Evolutionary conservation across 2,797 vertebrate genomes (phyloP).

Genomic region (Sebastiscus tertius): DNA sequence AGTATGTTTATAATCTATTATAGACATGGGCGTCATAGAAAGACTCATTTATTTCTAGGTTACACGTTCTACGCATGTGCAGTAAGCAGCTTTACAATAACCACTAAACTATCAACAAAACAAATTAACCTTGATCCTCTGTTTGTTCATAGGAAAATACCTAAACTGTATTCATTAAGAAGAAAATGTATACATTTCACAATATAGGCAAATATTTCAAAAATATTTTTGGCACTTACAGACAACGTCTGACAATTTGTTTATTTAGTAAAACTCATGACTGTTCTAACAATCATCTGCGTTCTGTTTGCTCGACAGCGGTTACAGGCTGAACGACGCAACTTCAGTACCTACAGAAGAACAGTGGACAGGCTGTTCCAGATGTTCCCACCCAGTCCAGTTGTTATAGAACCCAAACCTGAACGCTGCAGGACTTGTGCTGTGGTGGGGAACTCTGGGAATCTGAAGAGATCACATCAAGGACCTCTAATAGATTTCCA

Average conservation of each 20-base stretch:
- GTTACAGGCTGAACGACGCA: background rate
- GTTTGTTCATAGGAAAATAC: no score
- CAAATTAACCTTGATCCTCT: no score
- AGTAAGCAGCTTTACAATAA: background rate
- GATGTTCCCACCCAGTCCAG: background rate
- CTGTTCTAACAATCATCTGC: no score
- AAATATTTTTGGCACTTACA: no score
- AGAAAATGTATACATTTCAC: no score
- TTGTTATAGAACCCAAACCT: background rate
- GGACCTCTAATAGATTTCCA: slow-evolving; percentile 49
- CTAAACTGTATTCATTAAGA: accelerated
- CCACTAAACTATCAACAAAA: background rate
- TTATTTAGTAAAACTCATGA: no score
- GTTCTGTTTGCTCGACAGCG: background rate
- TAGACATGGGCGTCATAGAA: no score
- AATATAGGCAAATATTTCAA: no score
- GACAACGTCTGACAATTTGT: no score
- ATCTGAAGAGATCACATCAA: slow-evolving; percentile 36
- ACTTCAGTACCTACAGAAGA: background rate
- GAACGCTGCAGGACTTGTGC: slow-evolving; percentile 30
- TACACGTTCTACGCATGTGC: background rate
- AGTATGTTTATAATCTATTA: no score
- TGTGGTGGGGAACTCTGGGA: slow-evolving; percentile 63
- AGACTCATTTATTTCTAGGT: no score
- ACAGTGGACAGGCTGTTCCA: slow-evolving; percentile 13